Base-by-base conservation (phyloP, 2,888 invertebrate genomes). In the Agriopis marginaria region DNA sequence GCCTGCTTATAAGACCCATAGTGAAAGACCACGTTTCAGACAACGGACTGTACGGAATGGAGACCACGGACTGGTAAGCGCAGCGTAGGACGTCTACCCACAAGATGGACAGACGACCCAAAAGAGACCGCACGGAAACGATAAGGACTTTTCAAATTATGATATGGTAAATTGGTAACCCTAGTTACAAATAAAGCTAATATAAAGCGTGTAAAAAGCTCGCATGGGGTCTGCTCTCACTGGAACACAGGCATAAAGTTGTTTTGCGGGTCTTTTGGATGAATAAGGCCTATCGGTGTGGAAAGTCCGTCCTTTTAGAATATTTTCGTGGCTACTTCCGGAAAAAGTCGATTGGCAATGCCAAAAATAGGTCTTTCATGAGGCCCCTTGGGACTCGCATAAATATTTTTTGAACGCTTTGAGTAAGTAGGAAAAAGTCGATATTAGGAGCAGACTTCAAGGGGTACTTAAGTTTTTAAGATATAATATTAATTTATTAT, bases 231-330 rank as follows among this genome's bases (percentile, higher is more conserved):
- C 12, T 40, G n/a, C 40, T 49, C 10, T 5, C 14, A 40, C n/a
- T 60, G 60, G 10, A 50, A 9, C 9, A 14, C 39, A 9, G 40
- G 11, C 60, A 55, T 51, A 5, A 53, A 7, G 42, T 17, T 54
- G 47, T 45, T 54, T 51, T 59, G 51, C 42, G 59, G 55, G 55
- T n/a, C 11, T 68, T 63, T 63, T 49, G 60, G 54, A 63, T 62
- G 56, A 56, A 62, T 63, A 40, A 62, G 32, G 49, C 54, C 49
- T 62, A 62, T 62, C 42, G 62, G 14, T 12, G 51, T 45, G 53
- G 62, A 62, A 62, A 62, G 44, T 45, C 53, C 23, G 53, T 55
- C 50, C 49, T 56, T 40, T 64, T 64, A 7, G 39, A 56, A 64
- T 64, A 56, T 64, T 50, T 64, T 63, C 17, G 49, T 51, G 49